Conservation (phyloP, 1,140 invertebrate genomes). For the Penaeus vannamei region DNA sequence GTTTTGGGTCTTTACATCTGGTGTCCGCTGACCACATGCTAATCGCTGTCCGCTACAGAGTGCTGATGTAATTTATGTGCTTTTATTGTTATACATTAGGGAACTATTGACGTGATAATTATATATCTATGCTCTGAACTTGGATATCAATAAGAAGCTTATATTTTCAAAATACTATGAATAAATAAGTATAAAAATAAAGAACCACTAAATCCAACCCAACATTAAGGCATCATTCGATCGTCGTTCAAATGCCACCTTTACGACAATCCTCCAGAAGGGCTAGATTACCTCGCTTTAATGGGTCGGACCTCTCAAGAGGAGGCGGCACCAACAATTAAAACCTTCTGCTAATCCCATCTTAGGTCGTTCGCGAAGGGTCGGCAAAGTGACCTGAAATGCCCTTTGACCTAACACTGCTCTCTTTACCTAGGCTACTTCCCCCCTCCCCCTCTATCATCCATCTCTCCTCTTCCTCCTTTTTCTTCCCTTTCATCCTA, state of each 20-base stretch:
- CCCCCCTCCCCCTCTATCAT: not conserved
- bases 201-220: no score
- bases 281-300: no score
- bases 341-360: no score
- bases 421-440: not conserved
- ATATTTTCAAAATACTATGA: not conserved
- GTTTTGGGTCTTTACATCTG: conserved; percentile 7
- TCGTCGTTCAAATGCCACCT: no score
- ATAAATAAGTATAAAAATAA: conserved; percentile 2
- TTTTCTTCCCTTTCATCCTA: not conserved
- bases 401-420: no score
- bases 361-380: no score
- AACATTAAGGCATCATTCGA: no score
- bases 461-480: not conserved
- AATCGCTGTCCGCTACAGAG: not conserved
- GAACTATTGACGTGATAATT: not conserved
- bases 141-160: not conserved
- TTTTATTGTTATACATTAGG: not conserved
- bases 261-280: no score
- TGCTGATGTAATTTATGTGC: not conserved
- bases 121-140: not conserved
- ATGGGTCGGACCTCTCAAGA: no score
- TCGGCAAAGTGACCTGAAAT: no score
- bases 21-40: not conserved
- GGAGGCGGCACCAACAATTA: no score